These are phyloP conservation scores for Caranx ignobilis DNA, from an alignment of 2,113 vertebrate genomes.

Conservation along the genomic window DNA sequence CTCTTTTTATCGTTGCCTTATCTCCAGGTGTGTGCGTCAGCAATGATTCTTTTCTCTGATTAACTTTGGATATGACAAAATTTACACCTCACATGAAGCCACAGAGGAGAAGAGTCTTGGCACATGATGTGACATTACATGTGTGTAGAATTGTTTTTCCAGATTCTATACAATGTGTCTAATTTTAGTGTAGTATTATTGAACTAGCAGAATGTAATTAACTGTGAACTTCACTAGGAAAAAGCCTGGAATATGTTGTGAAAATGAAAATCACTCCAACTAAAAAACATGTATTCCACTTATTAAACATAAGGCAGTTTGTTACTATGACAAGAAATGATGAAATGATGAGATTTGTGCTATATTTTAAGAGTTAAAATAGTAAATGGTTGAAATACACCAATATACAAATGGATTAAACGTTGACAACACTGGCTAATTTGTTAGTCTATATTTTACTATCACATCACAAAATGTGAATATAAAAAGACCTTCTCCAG, in stretches of 20 bases:
- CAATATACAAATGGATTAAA: background rate
- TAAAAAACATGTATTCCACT: background rate
- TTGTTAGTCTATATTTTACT: background rate
- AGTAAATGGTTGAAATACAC: background rate
- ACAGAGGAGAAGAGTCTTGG: slow-evolving; percentile 50
- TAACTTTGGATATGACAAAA: slow-evolving; percentile 15
- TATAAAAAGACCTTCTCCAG: background rate
- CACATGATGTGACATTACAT: background rate
- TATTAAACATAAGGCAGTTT: background rate
- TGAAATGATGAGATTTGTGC: background rate
- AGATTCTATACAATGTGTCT: slow-evolving; percentile 46
- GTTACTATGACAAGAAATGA: background rate
- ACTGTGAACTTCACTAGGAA: slow-evolving; percentile 32
- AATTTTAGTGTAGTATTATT: slow-evolving; percentile 52
- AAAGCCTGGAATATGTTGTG: background rate
- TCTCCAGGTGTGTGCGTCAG: background rate
- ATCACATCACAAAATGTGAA: background rate
- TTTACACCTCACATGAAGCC: slow-evolving; percentile 2
- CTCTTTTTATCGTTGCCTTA: background rate
- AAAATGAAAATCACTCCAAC: background rate
- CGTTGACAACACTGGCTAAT: too few relatives aligned
- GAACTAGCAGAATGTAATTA: slow-evolving; percentile 47
- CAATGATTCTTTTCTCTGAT: background rate
- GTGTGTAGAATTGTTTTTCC: background rate
- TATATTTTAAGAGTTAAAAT: slow-evolving; percentile 5